A percentile compares a stretch with the other conserved stretches of the same genome.
phyloP scores from a whole-genome alignment of 1,140 invertebrate species.

The Hylyphantes graminicola region DNA sequence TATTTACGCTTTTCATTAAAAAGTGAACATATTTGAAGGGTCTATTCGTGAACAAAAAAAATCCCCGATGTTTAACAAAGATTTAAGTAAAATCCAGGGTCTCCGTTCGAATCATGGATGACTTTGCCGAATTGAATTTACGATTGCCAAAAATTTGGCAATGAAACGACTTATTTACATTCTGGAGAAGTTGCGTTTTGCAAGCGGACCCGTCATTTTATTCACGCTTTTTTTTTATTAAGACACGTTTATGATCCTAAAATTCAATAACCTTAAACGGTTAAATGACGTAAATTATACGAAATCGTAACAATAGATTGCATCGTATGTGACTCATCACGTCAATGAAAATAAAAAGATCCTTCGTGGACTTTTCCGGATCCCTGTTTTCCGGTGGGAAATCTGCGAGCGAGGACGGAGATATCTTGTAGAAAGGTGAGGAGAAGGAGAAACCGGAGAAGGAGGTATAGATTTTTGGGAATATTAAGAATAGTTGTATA shows the following conservation, averaged over 20 bases:
- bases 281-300: constrained; percentile 91
- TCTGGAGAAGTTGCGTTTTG: no score
- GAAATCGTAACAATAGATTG: constrained; percentile 94
- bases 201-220: constrained; percentile 67
- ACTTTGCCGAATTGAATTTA: no score
- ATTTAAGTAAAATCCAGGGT: not conserved
- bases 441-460: not conserved
- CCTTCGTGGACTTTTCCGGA: constrained; percentile 67
- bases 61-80: not conserved
- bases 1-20: no score
- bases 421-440: not conserved
- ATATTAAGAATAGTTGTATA: no score
- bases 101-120: no score
- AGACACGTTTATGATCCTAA: constrained; percentile 70
- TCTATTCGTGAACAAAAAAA: no score
- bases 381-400: constrained; percentile 10
- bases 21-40: no score
- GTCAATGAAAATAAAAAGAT: no score
- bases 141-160: no score
- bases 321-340: constrained; percentile 78
- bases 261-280: constrained; percentile 89
- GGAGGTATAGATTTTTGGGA: constrained; percentile 1
- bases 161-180: no score
- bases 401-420: not conserved
- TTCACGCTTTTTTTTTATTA: constrained; percentile 61